phyloP scores from a whole-genome alignment of 2,888 invertebrate genomes.

The Pollenia labialis region DNA sequence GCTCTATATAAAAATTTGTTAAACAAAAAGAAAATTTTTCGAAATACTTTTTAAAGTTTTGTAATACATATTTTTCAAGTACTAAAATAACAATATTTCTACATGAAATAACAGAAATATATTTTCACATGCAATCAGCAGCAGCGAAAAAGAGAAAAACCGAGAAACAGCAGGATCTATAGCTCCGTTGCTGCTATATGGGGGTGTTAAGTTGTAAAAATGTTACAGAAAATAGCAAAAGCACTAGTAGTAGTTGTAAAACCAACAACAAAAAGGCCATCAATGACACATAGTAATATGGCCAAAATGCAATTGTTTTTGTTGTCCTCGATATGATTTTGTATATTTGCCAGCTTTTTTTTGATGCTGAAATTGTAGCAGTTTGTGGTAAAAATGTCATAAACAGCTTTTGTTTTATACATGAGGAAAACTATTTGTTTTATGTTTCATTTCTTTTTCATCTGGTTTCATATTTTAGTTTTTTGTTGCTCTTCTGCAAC shows the following conservation, averaged over 20 bases:
- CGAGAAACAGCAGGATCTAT: conserved; percentile 33
- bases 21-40: conserved; percentile 31
- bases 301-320: conserved; percentile 60
- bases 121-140: conserved; percentile 55
- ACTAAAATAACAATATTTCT: conserved; percentile 69
- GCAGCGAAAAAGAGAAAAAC: neutral
- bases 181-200: neutral
- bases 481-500: conserved; percentile 21
- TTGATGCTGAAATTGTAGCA: conserved; percentile 23
- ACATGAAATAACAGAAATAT: conserved; percentile 63
- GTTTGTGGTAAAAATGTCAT: conserved; percentile 73
- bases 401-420: conserved; percentile 73
- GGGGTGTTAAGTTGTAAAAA: conserved; percentile 56
- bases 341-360: conserved; percentile 28
- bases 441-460: conserved; percentile 62
- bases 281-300: conserved; percentile 65
- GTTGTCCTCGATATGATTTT: conserved; percentile 1
- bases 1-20: conserved; percentile 25
- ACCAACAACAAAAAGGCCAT: conserved; percentile 54
- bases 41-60: conserved; percentile 63
- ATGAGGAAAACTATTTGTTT: conserved; percentile 70
- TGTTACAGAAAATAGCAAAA: conserved; percentile 41
- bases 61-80: conserved; percentile 71
- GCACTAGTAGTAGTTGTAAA: neutral
- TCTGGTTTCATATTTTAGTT: conserved; percentile 14